Percentiles rank a stretch among this genome's conserved stretches.
phyloP scores from a whole-genome alignment of 2,113 vertebrate genomes.

The Pedionomus torquatus region DNA sequence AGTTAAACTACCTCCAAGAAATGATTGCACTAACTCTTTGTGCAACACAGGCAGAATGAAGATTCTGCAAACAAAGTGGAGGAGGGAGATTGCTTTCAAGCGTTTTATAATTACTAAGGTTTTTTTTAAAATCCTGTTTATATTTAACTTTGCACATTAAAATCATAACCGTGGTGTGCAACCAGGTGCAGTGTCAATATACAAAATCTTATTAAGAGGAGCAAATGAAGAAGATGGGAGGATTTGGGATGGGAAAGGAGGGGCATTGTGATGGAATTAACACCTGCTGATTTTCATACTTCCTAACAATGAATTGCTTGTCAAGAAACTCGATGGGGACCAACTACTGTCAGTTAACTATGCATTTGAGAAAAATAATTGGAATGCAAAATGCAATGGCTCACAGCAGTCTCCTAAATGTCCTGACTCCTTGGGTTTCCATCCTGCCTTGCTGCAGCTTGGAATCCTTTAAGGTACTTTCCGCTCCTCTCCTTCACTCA shows the following conservation, averaged over 20 bases:
- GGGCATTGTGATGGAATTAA: slow-evolving; percentile 22
- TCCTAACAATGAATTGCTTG: slow-evolving; percentile 16
- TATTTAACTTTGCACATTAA: slow-evolving; percentile 36
- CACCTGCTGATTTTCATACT: slow-evolving; percentile 35
- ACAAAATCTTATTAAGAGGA: slow-evolving; percentile 43
- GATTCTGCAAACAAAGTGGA: background rate
- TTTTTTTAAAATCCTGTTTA: slow-evolving; percentile 16
- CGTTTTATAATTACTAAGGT: background rate
- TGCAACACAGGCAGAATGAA: background rate
- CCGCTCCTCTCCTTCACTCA: background rate
- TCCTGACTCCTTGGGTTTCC: background rate
- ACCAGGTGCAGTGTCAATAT: background rate
- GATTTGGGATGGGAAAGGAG: background rate
- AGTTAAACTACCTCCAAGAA: background rate
- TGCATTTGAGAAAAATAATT: slow-evolving; percentile 10
- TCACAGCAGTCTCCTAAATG: background rate
- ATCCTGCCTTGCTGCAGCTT: background rate
- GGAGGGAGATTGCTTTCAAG: background rate
- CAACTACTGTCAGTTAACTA: background rate
- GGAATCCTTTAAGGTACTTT: background rate
- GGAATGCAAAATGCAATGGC: background rate
- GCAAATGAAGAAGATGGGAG: background rate
- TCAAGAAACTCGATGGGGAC: background rate
- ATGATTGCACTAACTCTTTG: background rate
- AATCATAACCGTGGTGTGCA: background rate